Base-by-base conservation (phyloP, 2,797 vertebrate species). In the Thamnophis elegans region DNA sequence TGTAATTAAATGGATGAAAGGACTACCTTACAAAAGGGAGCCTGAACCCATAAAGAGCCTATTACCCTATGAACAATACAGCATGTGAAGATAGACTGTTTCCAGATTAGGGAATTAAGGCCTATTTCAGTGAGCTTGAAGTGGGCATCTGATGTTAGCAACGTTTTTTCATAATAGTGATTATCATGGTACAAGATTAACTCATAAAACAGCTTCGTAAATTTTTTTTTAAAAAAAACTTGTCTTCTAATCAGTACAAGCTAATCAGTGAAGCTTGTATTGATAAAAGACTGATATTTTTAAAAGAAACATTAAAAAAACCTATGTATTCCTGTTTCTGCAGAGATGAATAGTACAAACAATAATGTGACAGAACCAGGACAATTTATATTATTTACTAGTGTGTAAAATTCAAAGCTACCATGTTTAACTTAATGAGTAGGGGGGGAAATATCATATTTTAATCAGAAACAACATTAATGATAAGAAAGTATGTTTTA, bases 41-140 rank as follows among this genome's bases (percentile, higher is more conserved):
- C 16, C 36, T 0, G 7, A 65, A 32, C 3, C 13, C 36, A 54
- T 25, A 36, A 14, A 53, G 10, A n/a, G 36, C 92, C 65, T 94
- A 94, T 93, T 89, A 78, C 94, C 51, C 22, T 3, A 54, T 56
- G 53, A 90, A 91, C 56, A 59, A 32, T 8, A 18, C 1, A 85
- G 36, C 26, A 12, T 62, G 13, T 3, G 12, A 73, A 32, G 8
- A 86, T 22, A 13, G 8, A 11, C 1, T 28, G 22, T 62, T 54
- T 68, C 20, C 13, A 82, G 47, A 86, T 91, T 32, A 86, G 78
- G 78, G 2, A 78, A 56, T 51, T 62, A 26, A 53, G 28, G 28
- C 20, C 32, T 90, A 47, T 55, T 36, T 58, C 16, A 42, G 2
- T 42, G 51, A 89, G 51, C 18, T 12, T 54, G 53, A 68, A 20